Evolutionary conservation across 1,140 invertebrate genomes (phyloP).

Genomic region (Lepidotrigona ventralis): DNA sequence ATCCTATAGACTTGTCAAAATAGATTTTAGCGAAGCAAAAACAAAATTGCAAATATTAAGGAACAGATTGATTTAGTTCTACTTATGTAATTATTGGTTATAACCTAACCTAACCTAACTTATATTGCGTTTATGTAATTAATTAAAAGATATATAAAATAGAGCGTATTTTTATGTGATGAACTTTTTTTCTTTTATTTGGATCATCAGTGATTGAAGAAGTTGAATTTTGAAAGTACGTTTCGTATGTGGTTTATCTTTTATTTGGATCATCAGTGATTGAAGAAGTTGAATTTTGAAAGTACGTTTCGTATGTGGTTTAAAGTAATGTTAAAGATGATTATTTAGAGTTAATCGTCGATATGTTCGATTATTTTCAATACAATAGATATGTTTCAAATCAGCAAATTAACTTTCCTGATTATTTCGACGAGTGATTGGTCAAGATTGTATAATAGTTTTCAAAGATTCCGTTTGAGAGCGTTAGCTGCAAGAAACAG

Average conservation of each 20-base stretch:
- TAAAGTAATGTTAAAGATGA: neutral
- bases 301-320: no score
- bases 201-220: no score
- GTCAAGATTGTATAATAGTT: conserved; percentile 8
- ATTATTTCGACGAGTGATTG: conserved; percentile 5
- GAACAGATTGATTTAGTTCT: neutral
- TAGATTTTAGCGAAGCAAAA: neutral
- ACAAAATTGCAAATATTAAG: no score
- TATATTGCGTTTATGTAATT: neutral
- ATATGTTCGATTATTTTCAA: neutral
- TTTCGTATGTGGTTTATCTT: no score
- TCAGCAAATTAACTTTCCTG: neutral
- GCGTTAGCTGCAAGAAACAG: conserved; percentile 19
- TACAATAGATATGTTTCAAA: neutral
- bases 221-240: no score
- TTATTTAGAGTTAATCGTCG: neutral
- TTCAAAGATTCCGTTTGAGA: neutral
- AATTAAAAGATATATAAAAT: no score
- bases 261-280: no score
- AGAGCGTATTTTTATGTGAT: neutral
- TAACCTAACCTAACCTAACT: no score
- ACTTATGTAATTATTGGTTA: neutral
- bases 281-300: no score
- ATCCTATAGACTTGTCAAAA: neutral
- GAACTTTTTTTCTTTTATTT: neutral